These are phyloP conservation scores for Charadrius vociferus DNA, from an alignment of 2,113 vertebrate genomes.

Conservation along the genomic window DNA sequence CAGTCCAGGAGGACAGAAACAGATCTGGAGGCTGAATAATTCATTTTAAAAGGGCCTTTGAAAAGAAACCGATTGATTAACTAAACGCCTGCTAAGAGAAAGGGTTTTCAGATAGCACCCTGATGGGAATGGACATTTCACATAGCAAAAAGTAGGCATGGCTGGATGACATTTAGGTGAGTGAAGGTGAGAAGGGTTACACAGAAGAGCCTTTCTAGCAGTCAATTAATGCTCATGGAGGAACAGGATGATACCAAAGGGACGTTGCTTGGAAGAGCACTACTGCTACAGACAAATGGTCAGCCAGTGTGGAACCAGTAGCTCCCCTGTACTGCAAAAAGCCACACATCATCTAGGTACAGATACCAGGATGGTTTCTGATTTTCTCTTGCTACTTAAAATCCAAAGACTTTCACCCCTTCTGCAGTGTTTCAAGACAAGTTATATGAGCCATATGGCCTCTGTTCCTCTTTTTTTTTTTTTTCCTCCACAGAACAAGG, in stretches of 20 bases:
- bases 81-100: not conserved
- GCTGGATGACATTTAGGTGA: not conserved
- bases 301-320: not conserved
- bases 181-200: not conserved
- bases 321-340: not conserved
- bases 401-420: not conserved
- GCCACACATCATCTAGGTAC: not conserved
- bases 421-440: not conserved
- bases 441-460: not conserved
- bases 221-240: not conserved
- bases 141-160: not conserved
- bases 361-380: not conserved
- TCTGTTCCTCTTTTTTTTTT: not conserved
- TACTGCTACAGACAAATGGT: not conserved
- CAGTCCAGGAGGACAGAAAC: not conserved
- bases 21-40: not conserved
- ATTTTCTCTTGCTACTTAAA: not conserved
- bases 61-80: not conserved
- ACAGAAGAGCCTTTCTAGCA: not conserved
- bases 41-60: not conserved
- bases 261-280: accelerated
- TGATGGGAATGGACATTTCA: not conserved
- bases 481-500: not conserved
- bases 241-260: not conserved
- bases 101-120: not conserved